Percentiles rank a stretch among this genome's conserved stretches.
These are phyloP conservation scores for Pteropus rufus DNA, from an alignment of 2,797 vertebrate species.

Conservation along the genomic window DNA sequence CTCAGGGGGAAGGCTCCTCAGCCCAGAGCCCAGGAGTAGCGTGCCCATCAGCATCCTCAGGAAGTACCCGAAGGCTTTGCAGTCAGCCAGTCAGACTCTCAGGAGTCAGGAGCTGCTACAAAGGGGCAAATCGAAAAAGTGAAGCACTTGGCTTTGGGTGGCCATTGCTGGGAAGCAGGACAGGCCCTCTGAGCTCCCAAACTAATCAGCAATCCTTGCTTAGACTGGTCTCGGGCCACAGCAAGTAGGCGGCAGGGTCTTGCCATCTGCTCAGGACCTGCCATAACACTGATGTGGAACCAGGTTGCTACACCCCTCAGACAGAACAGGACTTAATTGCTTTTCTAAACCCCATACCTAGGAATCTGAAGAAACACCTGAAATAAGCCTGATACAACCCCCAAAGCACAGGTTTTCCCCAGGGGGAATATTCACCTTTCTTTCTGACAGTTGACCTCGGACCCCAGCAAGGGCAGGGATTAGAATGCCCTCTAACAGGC, in stretches of 20 bases:
- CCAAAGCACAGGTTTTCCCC: neutral
- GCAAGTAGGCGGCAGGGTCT: neutral
- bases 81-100: neutral
- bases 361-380: neutral
- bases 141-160: neutral
- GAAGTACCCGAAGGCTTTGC: neutral
- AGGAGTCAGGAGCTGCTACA: neutral
- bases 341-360: neutral
- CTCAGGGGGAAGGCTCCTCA: neutral
- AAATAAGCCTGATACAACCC: neutral
- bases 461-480: neutral
- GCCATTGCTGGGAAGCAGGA: neutral
- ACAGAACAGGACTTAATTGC: neutral
- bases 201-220: neutral
- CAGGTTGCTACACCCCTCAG: neutral
- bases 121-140: neutral
- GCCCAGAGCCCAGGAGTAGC: no score
- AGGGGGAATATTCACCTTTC: neutral
- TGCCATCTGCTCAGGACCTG: neutral
- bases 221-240: neutral
- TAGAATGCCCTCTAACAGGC: neutral
- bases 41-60: fast-evolving
- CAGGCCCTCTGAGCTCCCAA: neutral
- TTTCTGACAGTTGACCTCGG: neutral
- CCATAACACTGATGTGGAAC: fast-evolving